phyloP scores from a whole-genome alignment of 92 coral and sea anemone genomes.

The Palythoa grandis region DNA sequence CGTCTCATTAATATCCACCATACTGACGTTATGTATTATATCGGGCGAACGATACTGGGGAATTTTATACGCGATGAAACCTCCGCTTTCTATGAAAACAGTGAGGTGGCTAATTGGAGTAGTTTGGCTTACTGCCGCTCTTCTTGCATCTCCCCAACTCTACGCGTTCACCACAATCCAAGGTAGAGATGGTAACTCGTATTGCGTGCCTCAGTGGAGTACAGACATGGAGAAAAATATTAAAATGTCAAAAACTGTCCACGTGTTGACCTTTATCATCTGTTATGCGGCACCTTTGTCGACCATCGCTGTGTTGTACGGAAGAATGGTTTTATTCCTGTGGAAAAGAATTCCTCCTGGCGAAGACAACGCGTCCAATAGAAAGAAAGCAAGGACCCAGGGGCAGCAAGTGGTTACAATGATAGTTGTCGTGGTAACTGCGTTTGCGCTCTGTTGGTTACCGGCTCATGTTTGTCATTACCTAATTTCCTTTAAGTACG shows the following conservation, averaged over 20 bases:
- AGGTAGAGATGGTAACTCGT: neutral
- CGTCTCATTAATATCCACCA: constrained; percentile 8
- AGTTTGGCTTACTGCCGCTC: neutral
- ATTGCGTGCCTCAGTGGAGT: constrained; percentile 34
- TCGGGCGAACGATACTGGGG: constrained; percentile 43
- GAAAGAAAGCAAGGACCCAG: constrained; percentile 17
- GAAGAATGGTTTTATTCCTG: constrained; percentile 30
- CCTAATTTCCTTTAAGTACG: constrained; percentile 35
- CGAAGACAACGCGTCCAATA: constrained; percentile 28
- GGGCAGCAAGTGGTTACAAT: constrained; percentile 26
- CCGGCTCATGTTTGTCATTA: constrained; percentile 41
- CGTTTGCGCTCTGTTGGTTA: constrained; percentile 33
- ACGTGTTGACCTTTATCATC: neutral
- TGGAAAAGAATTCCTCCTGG: constrained; percentile 44
- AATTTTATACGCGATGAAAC: constrained; percentile 38
- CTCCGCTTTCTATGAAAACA: constrained; percentile 33
- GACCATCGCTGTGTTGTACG: constrained; percentile 15
- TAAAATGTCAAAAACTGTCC: neutral
- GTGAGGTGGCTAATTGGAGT: constrained; percentile 15
- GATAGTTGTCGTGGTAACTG: constrained; percentile 44
- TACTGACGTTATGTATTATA: constrained; percentile 27
- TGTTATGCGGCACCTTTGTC: constrained; percentile 13
- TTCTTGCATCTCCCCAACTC: constrained; percentile 31
- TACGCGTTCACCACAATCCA: constrained; percentile 3
- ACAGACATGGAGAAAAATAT: neutral